These are phyloP conservation scores for Scomber colias DNA, from an alignment of 2,113 vertebrate genomes.

Conservation along the genomic window DNA sequence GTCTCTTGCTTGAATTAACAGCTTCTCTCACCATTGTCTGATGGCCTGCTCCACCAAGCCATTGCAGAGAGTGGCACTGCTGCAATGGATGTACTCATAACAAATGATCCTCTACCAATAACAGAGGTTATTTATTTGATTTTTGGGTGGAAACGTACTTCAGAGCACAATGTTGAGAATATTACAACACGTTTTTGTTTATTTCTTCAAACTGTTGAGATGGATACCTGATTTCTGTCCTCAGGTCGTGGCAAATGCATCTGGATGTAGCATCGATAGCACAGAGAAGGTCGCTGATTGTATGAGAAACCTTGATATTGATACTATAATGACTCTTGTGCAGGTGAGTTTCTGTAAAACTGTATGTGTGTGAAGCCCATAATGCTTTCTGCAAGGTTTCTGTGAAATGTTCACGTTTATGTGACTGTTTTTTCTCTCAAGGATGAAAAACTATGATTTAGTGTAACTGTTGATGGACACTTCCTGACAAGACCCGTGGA, in stretches of 20 bases:
- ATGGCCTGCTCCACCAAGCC: conserved; percentile 86
- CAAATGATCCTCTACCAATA: conserved; percentile 41
- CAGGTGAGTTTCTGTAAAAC: conserved; percentile 43
- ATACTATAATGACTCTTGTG: conserved; percentile 24
- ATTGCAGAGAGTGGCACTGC: conserved; percentile 90
- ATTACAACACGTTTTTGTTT: neutral
- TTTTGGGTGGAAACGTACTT: neutral
- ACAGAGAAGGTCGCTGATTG: conserved; percentile 77
- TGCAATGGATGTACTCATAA: conserved; percentile 25
- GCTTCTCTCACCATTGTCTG: conserved; percentile 86
- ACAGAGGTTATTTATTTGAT: conserved; percentile 51
- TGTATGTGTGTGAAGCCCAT: no score
- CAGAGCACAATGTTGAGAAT: neutral
- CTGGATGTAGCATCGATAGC: conserved; percentile 78
- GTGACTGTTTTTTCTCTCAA: neutral
- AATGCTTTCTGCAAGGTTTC: no score
- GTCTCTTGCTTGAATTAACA: conserved; percentile 60
- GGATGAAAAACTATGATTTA: neutral
- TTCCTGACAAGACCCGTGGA: conserved; percentile 60
- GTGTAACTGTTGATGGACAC: conserved; percentile 51
- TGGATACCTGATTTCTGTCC: conserved; percentile 1
- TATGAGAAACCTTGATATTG: conserved; percentile 69
- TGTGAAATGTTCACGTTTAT: neutral
- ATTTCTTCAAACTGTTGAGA: neutral
- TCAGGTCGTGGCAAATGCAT: conserved; percentile 76